Evolutionary conservation across 2,888 invertebrate species (phyloP).

Genomic region (Watsonalla binaria): DNA sequence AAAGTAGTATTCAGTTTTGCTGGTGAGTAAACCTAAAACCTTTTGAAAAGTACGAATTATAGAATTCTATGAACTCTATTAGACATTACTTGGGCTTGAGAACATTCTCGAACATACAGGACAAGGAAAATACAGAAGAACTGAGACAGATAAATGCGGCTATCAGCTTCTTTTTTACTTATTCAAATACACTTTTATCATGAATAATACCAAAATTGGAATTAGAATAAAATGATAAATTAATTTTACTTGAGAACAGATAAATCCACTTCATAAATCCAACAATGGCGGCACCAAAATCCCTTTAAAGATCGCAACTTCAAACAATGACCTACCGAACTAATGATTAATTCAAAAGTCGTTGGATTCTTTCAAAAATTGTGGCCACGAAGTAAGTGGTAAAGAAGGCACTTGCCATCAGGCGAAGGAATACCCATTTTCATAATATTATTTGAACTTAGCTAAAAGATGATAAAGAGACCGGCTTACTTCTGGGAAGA

Average conservation of each 20-base stretch:
- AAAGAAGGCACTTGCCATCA: not conserved
- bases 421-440: no score
- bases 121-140: no score
- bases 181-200: not conserved
- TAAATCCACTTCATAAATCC: slow-evolving; percentile 56
- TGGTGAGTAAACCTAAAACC: no score
- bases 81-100: no score
- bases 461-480: no score
- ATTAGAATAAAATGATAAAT: slow-evolving; percentile 39
- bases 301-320: slow-evolving; percentile 50
- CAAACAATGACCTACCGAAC: slow-evolving; percentile 63
- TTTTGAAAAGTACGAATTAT: no score
- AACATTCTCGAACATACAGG: no score
- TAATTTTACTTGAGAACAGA: slow-evolving; percentile 55
- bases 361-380: slow-evolving; percentile 48
- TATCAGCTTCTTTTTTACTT: not conserved
- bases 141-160: no score
- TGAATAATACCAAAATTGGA: slow-evolving; percentile 11
- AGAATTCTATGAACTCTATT: no score
- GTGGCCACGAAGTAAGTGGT: slow-evolving; percentile 36
- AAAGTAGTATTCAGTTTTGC: no score
- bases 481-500: no score
- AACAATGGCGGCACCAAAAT: slow-evolving; percentile 44
- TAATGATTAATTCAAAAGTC: slow-evolving; percentile 75
- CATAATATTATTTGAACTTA: no score